Base-by-base conservation (phyloP, 1,140 invertebrate genomes). In the Euwallacea similis region DNA sequence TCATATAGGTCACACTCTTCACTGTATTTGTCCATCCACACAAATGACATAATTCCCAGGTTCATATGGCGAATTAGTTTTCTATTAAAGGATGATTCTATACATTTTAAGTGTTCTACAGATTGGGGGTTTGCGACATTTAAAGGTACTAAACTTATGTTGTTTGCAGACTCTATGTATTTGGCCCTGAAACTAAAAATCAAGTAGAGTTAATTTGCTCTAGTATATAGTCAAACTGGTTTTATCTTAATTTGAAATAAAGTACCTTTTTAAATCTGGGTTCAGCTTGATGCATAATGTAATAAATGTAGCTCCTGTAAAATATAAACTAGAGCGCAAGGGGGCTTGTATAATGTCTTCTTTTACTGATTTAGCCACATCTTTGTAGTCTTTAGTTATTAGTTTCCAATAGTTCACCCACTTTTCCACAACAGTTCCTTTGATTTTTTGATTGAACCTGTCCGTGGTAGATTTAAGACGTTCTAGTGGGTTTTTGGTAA, bases 1-100 rank as follows among this genome's bases (percentile, higher is more conserved):
- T 90, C 88, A 81, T 90, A 95, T 0, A 89, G 79, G 54, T 87
- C 86, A 76, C 91, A 88, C 6, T 84, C 81, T 63, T 86, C 79
- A 76, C 87, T 87, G 75, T 88, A 88, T 75, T 92, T 86, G 73
- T 90, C 88, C 2, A 87, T 80, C 88, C 91, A 94, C 56, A 95
- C 87, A 7, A 95, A 74, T 7, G 92, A 93, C 69, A 88, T 82
- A 11, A 94, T 78, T 9, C 90, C 89, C 2, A 94, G 83, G 78
- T 85, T 91, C 8, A 86, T 77, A 54, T 88, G 83, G 42, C 89
- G 84, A 2, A 95, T 78, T 16, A 87, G 82, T 15, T 88, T 87
- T 77, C 89, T 83, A 76, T 92, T 92, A 33, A 88, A 85, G 76
- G 86, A 87, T 62, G 83, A 82, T 55, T 88, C 85, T 7, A 95